Percentiles rank a stretch among this genome's conserved stretches.
phyloP scores from a whole-genome alignment of 2,113 vertebrate genomes.

The Rhabdomys dilectus region DNA sequence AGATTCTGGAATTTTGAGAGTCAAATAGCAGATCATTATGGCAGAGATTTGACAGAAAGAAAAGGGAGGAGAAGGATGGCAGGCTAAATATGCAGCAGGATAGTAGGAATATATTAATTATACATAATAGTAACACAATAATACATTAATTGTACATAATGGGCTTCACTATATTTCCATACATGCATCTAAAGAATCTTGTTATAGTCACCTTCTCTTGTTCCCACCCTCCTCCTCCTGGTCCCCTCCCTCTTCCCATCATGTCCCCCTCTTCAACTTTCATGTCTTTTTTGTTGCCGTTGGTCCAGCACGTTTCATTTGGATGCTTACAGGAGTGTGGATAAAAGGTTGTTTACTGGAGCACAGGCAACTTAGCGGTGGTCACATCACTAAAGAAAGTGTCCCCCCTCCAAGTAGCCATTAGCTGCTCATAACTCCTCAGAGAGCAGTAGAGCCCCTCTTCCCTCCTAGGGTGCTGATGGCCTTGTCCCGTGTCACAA shows the following conservation, averaged over 20 bases:
- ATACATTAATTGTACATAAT: not conserved
- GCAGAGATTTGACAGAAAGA: not conserved
- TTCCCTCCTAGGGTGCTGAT: not conserved
- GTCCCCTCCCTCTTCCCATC: not conserved
- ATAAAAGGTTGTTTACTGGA: no score
- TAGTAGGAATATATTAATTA: not conserved
- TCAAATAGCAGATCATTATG: not conserved
- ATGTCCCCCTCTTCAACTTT: not conserved
- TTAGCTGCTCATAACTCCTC: no score
- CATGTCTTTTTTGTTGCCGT: not conserved
- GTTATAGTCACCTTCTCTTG: no score
- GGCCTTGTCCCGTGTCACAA: not conserved
- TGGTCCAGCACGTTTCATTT: not conserved
- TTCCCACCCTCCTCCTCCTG: no score
- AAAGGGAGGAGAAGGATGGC: not conserved
- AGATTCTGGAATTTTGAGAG: not conserved
- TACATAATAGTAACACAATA: not conserved
- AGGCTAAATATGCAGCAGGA: not conserved
- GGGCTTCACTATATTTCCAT: not conserved
- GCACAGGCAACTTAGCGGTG: not conserved
- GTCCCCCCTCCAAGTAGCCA: no score
- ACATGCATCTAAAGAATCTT: not conserved
- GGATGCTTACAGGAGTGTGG: no score
- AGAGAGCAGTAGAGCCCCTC: no score
- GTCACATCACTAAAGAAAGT: not conserved